phyloP scores from a whole-genome alignment of 2,888 invertebrate genomes.

The Phymatocera aterrima region DNA sequence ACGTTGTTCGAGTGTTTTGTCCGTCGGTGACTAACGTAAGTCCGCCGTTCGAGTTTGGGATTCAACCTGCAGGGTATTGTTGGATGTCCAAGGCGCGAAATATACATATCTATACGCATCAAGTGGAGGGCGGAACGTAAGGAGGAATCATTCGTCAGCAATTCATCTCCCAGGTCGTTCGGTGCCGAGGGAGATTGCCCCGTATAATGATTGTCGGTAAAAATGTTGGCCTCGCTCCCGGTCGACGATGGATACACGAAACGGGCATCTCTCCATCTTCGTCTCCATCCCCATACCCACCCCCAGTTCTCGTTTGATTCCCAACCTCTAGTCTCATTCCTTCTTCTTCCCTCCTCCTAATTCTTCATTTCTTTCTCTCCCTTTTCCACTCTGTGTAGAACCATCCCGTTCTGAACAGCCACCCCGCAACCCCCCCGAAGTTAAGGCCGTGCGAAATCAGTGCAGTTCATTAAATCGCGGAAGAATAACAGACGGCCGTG shows the following conservation, averaged over 20 bases:
- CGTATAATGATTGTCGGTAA: slow-evolving; percentile 33
- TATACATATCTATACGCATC: neutral
- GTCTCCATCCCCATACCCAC: neutral
- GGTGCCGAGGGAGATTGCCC: neutral
- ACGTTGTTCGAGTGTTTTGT: too few relatives aligned
- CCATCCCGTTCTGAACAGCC: slow-evolving; percentile 14
- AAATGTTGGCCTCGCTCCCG: slow-evolving; percentile 31
- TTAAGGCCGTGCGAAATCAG: slow-evolving; percentile 67
- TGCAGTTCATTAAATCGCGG: slow-evolving; percentile 71
- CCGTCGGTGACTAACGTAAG: neutral
- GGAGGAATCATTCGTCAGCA: slow-evolving; percentile 33
- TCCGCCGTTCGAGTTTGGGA: neutral
- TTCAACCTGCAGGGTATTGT: neutral
- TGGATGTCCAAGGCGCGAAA: slow-evolving; percentile 13
- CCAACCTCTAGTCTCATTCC: neutral
- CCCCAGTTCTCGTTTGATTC: neutral
- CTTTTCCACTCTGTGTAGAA: neutral
- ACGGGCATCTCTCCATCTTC: slow-evolving; percentile 17
- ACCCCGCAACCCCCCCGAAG: neutral
- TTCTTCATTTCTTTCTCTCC: neutral
- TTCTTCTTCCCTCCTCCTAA: neutral
- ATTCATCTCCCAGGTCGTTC: slow-evolving; percentile 30
- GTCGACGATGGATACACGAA: slow-evolving; percentile 32
- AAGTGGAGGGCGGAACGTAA: slow-evolving; percentile 1
- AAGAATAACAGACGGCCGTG: slow-evolving; percentile 61